Base-by-base conservation (phyloP, 2,797 vertebrate genomes). In the Lepilemur ruficaudatus region DNA sequence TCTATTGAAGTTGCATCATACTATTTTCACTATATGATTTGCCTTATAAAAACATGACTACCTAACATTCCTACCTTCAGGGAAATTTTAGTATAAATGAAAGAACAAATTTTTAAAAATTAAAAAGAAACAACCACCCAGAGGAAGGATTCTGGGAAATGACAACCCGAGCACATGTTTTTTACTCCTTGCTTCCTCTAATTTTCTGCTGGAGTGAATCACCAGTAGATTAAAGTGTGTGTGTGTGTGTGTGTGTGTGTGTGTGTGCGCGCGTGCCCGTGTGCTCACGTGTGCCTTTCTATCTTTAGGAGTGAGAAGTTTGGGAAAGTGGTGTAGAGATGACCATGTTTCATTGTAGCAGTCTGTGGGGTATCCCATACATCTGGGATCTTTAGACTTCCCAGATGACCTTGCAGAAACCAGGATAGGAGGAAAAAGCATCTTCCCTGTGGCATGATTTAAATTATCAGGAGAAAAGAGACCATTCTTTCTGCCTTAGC, bases 81-180 rank as follows among this genome's bases (percentile, higher is more conserved):
- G 38, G 35, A 57, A 22, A 95, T 57, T 93, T 96, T 88, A 83
- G 38, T 86, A 41, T 38, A 80, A 9, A 88, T 87, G 41, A 84
- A 92, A 78, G 7, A 9, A 17, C 28, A 65, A 43, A 84, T 25
- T 55, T 35, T 78, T 78, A n/a, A 50, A 73, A 10, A 43, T 17
- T 10, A 0, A 79, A 70, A 63, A 78, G 50, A 55, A 5, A 4
- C 11, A 52, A 35, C 13, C 4, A 65, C 25, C 35, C 43, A 93
- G 15, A 88, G 48, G 23, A 88, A 75, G 23, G 43, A 70, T 87
- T 84, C 41, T 69, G 30, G 55, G 32, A 93, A 89, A 87, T n/a
- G 7, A 9, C 9, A 94, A 0, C 4, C 28, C 94, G n/a, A 65
- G 38, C n/a, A 91, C 14, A 63, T 32, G 15, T 30, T 41, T 89